Evolutionary conservation across 2,113 vertebrate genomes (phyloP).

Genomic region (Psilopsiagon aurifrons): DNA sequence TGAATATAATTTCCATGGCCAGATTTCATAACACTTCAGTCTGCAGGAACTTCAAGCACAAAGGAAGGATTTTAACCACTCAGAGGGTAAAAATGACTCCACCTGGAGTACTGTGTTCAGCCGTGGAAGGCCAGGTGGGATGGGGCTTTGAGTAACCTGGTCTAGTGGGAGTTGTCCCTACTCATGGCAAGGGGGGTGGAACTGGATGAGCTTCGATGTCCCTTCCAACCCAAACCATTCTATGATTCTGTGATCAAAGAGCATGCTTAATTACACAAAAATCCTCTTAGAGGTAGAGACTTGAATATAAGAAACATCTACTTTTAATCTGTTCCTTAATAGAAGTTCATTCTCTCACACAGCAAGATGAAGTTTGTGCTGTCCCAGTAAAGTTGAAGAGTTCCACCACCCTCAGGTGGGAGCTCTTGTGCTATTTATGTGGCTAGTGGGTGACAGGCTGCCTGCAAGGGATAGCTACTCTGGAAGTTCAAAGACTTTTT

Average conservation of each 20-base stretch:
- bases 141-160: neutral
- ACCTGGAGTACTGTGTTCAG: neutral
- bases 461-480: neutral
- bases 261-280: neutral
- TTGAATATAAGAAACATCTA: neutral
- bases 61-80: neutral
- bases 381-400: neutral
- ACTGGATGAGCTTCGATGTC: neutral
- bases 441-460: accelerated
- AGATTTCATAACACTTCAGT: neutral
- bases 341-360: neutral
- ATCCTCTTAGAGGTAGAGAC: neutral
- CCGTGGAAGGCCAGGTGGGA: neutral
- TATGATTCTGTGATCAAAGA: neutral
- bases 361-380: neutral
- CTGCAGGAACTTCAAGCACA: neutral
- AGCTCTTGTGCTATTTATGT: neutral
- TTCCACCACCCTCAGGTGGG: neutral
- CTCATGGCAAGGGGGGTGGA: neutral
- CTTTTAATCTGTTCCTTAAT: neutral
- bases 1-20: neutral
- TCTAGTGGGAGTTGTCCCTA: neutral
- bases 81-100: neutral
- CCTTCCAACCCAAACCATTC: neutral
- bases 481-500: neutral